phyloP scores from a whole-genome alignment of 2,888 invertebrate genomes.

The Crepidodera aurea region DNA sequence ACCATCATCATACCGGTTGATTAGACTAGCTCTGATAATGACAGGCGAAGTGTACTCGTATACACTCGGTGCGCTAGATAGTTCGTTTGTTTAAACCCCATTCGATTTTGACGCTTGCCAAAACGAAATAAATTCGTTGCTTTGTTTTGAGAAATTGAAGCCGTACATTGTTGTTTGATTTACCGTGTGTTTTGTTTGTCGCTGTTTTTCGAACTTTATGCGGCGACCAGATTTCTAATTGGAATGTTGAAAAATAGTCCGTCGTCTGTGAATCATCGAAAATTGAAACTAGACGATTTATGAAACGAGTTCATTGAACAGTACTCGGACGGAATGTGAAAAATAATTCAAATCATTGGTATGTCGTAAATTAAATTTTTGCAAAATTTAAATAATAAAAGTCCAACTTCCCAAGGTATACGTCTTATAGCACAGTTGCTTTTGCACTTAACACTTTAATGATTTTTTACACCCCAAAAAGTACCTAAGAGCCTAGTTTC shows the following conservation, averaged over 20 bases:
- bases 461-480: too few species aligned
- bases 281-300: background rate
- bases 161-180: slow-evolving; percentile 21
- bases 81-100: slow-evolving; percentile 46
- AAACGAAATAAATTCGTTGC: slow-evolving; percentile 43
- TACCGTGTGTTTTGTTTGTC: slow-evolving; percentile 10
- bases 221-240: slow-evolving; percentile 2
- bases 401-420: too few species aligned
- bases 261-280: background rate
- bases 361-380: too few species aligned
- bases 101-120: slow-evolving; percentile 45
- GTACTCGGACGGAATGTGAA: too few species aligned
- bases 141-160: slow-evolving; percentile 40
- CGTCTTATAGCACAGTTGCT: too few species aligned
- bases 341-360: too few species aligned
- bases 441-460: too few species aligned
- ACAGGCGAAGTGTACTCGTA: slow-evolving; percentile 41
- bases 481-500: too few species aligned
- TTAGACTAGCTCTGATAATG: slow-evolving; percentile 47
- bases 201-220: background rate
- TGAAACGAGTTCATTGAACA: background rate
- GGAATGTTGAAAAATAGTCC: background rate
- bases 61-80: slow-evolving; percentile 35
- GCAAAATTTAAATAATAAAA: too few species aligned
- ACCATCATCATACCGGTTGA: slow-evolving; percentile 45